phyloP scores from a whole-genome alignment of 2,888 invertebrate species.

The Hoplodrina ambigua region DNA sequence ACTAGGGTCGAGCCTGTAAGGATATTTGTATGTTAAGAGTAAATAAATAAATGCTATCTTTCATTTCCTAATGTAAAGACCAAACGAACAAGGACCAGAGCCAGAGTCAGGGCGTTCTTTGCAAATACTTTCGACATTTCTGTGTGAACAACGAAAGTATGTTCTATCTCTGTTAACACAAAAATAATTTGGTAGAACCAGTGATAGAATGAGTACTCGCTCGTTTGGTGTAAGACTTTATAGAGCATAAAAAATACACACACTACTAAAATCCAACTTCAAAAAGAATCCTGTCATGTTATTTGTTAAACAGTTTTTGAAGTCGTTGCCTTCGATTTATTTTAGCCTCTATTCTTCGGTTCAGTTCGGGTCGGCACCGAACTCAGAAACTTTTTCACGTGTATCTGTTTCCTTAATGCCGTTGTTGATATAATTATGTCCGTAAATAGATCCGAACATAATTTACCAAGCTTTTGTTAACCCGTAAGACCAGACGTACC shows the following conservation, averaged over 20 bases:
- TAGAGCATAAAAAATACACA: constrained; percentile 1
- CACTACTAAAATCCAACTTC: neutral
- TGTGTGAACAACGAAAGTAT: no score
- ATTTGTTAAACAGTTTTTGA: constrained; percentile 25
- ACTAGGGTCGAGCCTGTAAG: no score
- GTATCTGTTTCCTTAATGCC: neutral
- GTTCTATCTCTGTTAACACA: no score
- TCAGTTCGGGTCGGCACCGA: neutral
- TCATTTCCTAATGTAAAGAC: no score
- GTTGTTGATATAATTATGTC: neutral
- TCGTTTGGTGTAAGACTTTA: neutral
- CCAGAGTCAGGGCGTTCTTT: no score
- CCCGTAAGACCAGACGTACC: neutral
- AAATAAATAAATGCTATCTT: no score
- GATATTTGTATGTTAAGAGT: no score
- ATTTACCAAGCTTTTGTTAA: constrained; percentile 10
- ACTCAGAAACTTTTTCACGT: constrained; percentile 9
- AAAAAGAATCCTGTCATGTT: constrained; percentile 9
- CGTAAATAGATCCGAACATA: neutral
- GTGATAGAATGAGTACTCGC: no score
- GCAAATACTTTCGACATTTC: no score
- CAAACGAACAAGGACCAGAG: no score
- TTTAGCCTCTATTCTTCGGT: constrained; percentile 2
- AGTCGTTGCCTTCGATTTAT: constrained; percentile 12
- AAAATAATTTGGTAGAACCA: no score